A percentile compares a stretch with the other conserved stretches of the same genome.
Conservation (phyloP, 1,140 invertebrate genomes). For the Leptinotarsa defecta region DNA sequence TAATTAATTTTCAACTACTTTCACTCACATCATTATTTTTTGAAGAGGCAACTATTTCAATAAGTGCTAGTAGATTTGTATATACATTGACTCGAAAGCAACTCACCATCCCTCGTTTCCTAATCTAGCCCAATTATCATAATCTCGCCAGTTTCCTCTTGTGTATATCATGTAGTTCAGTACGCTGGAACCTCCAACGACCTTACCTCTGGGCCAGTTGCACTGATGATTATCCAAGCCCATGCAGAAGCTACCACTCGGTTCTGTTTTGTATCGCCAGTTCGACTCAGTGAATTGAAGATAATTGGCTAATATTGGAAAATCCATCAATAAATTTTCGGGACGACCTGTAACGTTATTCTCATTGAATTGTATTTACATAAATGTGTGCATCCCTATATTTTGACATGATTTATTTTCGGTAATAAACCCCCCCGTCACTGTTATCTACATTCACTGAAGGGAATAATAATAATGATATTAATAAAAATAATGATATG, state of each 20-base stretch:
- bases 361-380: no score
- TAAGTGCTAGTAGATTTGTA: no score
- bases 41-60: no score
- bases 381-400: no score
- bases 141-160: slow-evolving; percentile 75
- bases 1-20: no score
- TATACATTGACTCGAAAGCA: no score
- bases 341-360: slow-evolving; percentile 48
- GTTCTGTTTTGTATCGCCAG: slow-evolving; percentile 65
- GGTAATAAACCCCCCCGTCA: no score
- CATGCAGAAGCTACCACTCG: slow-evolving; percentile 59
- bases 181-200: slow-evolving; percentile 82
- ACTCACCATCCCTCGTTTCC: slow-evolving; percentile 76
- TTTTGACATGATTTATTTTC: no score
- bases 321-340: slow-evolving; percentile 68
- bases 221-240: slow-evolving; percentile 61
- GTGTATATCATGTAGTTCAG: slow-evolving; percentile 93
- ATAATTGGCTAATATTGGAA: slow-evolving; percentile 67
- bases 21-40: no score
- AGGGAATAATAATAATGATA: no score
- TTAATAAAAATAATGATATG: no score
- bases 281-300: slow-evolving; percentile 65
- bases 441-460: no score
- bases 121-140: slow-evolving; percentile 75
- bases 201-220: slow-evolving; percentile 76